Evolutionary conservation across 2,888 invertebrate species (phyloP), one percentile per base, ranked within the genome.

Genomic region (Lypha dubia): DNA sequence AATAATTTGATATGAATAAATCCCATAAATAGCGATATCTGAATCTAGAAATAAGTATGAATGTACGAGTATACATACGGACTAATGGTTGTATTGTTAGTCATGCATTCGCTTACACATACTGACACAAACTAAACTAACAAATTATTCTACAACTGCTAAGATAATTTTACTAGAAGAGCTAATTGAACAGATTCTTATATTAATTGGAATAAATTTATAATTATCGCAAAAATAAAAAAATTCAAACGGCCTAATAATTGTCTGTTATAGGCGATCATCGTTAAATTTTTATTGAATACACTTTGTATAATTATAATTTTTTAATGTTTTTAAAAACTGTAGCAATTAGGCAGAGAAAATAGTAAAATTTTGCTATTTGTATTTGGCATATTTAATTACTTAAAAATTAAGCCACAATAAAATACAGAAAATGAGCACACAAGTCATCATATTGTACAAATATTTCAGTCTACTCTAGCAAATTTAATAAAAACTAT

Each of bases 11-110:
- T 73, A 70, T 63, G 74, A 73, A 80, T 81, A 81, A 84, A 74
- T 81, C 51, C 84, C 70, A 81, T 84, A 81, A 84, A 81, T 84
- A 84, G 77, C 74, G 74, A 63, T 70, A 32, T 65, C 71, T 62
- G 80, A 80, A 74, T 79, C 74, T 77, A 70, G 62, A n/a, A n/a
- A n/a, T n/a, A n/a, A n/a, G n/a, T n/a, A n/a, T n/a, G n/a, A n/a
- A n/a, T n/a, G n/a, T n/a, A n/a, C n/a, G 74, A 81, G 77, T 77
- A 76, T 74, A 79, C 70, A 79, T 79, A 77, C 67, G 74, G 63
- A 38, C 41, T 63, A 75, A 76, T 70, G 56, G 56, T 68, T 56
- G 65, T 49, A 46, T n/a, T 73, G 58, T 51, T 71, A 67, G 49
- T 28, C 68, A 32, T 75, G 70, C 46, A 35, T 70, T 71, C 35